Percentiles rank a stretch among this genome's conserved stretches.
These are phyloP conservation scores for Ambastaia sidthimunki DNA, from an alignment of 2,797 vertebrate genomes.

Conservation along the genomic window DNA sequence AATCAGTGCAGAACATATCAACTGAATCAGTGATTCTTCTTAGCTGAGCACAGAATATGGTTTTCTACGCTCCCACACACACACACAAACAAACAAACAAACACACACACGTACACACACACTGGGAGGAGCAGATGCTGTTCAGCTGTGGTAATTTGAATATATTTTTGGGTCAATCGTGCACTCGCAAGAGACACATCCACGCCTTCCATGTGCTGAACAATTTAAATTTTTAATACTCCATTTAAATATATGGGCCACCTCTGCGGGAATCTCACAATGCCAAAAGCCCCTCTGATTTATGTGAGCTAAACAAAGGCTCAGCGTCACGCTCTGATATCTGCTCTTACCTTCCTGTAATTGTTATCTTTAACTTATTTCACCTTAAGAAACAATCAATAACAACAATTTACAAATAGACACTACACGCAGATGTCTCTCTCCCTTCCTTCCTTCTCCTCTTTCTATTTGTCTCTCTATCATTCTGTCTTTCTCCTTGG, in stretches of 20 bases:
- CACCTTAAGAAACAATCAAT: slow-evolving; percentile 84
- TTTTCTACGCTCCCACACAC: slow-evolving; percentile 23
- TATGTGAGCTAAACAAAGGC: slow-evolving; percentile 66
- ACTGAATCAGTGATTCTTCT: slow-evolving; percentile 51
- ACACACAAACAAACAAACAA: slow-evolving; percentile 20
- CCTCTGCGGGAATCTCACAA: slow-evolving; percentile 75
- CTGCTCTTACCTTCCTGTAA: slow-evolving; percentile 63
- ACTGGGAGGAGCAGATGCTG: slow-evolving; percentile 68
- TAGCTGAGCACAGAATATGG: slow-evolving; percentile 40
- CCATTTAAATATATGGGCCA: slow-evolving; percentile 82
- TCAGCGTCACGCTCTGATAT: slow-evolving; percentile 64
- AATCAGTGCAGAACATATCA: slow-evolving; percentile 44
- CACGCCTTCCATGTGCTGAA: slow-evolving; percentile 76
- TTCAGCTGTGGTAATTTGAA: slow-evolving; percentile 82
- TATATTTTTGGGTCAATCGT: slow-evolving; percentile 82
- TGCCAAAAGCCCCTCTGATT: slow-evolving; percentile 71
- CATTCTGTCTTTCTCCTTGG: slow-evolving; percentile 72
- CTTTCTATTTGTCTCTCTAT: slow-evolving; percentile 53
- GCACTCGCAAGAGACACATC: slow-evolving; percentile 74
- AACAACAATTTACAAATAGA: slow-evolving; percentile 79
- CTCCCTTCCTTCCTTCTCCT: slow-evolving; percentile 47
- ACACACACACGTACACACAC: slow-evolving; percentile 37
- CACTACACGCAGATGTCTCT: slow-evolving; percentile 54
- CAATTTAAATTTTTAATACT: slow-evolving; percentile 84
- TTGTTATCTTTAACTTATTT: slow-evolving; percentile 80